Evolutionary conservation across 1,140 invertebrate species (phyloP), one percentile per base, ranked within the genome.

Genomic region (Nautilus pompilius): DNA sequence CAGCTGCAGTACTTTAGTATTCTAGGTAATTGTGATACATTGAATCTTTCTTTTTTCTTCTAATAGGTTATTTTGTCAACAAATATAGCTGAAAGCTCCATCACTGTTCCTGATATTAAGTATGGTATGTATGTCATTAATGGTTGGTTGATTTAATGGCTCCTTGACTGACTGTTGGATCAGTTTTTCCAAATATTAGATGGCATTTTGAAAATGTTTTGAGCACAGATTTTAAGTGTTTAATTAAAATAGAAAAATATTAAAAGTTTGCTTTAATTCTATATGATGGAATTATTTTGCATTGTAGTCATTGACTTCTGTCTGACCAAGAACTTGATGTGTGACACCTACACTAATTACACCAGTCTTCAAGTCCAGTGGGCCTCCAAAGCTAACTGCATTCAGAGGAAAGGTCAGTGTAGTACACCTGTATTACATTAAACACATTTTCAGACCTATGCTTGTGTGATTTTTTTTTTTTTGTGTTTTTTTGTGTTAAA

Each of bases 261-360:
- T 41, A 41, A 13, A 13, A 10, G 10, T 13, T 41, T 41, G 36
- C 36, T 41, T n/a, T 41, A 13, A 41, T 13, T n/a, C 10, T 13
- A 41, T n/a, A 53, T 53, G 24, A 53, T 53, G 13, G 1, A 17
- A 13, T 10, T 53, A 1, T 53, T 58, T 59, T 67, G 83, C 59
- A 59, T 70, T 76, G 45, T 79, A 93, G 94, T 99, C 5, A 93
- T 99, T 73, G 96, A 99, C 83, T 98, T 95, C 82, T 98, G 95
- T 82, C 83, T 98, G 17, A 93, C 92, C 30, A 98, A 96, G 84
- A 86, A 88, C 41, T 80, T 95, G 60, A 83, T 89, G 2, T 88
- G 87, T 54, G 90, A 96, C 78, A 76, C 84, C 4, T 77, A 81
- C 0, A 91, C 91, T 0, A 93, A 93, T 84, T 95, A 91, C 71